Percentiles rank a stretch among this genome's conserved stretches.
phyloP scores from a whole-genome alignment of 2,888 invertebrate genomes.

The Epistrophella euchroma region DNA sequence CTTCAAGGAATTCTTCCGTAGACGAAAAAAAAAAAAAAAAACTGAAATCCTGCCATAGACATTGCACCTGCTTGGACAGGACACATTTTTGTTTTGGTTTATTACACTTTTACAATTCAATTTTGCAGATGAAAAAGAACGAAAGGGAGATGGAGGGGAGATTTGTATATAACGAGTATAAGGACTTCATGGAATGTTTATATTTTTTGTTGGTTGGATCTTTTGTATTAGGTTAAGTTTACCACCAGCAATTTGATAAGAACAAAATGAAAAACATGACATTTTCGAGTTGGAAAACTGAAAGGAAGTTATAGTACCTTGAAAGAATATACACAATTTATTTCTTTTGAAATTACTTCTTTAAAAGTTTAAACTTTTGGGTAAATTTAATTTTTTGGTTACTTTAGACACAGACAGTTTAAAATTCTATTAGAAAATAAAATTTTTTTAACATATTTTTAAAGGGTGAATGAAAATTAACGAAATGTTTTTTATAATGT shows the following conservation, averaged over 20 bases:
- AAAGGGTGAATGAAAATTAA: too few species aligned
- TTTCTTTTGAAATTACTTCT: neutral
- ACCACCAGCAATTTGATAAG: slow-evolving; percentile 40
- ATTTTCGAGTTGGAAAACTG: slow-evolving; percentile 11
- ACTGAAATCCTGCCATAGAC: slow-evolving; percentile 34
- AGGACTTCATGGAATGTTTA: slow-evolving; percentile 7
- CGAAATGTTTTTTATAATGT: too few species aligned
- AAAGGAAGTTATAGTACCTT: neutral
- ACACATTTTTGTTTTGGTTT: slow-evolving; percentile 50
- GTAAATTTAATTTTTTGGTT: neutral
- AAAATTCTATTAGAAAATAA: too few species aligned
- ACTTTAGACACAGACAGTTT: too few species aligned
- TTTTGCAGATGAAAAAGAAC: slow-evolving; percentile 28
- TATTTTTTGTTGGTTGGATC: neutral
- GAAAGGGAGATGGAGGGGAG: neutral
- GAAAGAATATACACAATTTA: neutral
- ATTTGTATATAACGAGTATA: neutral
- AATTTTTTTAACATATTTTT: too few species aligned
- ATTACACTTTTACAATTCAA: slow-evolving; percentile 54
- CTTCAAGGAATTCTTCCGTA: slow-evolving; percentile 4
- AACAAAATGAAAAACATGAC: slow-evolving; percentile 23
- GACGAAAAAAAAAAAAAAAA: neutral
- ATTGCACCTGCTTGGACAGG: slow-evolving; percentile 61
- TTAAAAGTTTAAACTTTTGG: neutral
- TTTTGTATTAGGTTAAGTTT: slow-evolving; percentile 12